These are phyloP conservation scores for Rhyacophila evoluta DNA, from an alignment of 2,888 invertebrate species.

Conservation along the genomic window DNA sequence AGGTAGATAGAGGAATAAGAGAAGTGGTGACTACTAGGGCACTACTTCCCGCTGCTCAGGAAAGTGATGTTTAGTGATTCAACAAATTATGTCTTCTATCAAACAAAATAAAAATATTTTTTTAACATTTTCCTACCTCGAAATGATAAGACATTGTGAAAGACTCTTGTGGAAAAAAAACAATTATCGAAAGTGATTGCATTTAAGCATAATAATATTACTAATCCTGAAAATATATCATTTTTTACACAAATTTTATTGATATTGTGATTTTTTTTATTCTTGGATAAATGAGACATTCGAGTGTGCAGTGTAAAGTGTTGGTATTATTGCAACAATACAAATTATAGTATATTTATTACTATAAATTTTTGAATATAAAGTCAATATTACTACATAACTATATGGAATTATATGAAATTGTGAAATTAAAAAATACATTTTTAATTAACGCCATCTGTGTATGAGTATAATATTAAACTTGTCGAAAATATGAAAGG, in stretches of 20 bases:
- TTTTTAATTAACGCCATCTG: neutral
- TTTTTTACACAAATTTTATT: slow-evolving; percentile 7
- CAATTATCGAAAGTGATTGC: neutral
- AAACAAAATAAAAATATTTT: slow-evolving; percentile 4
- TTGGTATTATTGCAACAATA: neutral
- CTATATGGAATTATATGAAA: too few species aligned
- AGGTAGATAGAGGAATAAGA: slow-evolving; percentile 60
- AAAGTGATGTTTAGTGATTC: slow-evolving; percentile 74
- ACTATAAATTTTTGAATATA: too few species aligned
- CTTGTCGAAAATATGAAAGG: neutral
- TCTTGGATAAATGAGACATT: neutral
- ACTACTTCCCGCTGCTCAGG: slow-evolving; percentile 77
- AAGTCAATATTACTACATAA: too few species aligned
- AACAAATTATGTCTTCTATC: neutral
- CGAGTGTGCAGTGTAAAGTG: neutral
- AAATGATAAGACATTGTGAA: slow-evolving; percentile 5
- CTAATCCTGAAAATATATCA: neutral
- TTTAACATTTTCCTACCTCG: slow-evolving; percentile 18
- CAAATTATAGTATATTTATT: too few species aligned
- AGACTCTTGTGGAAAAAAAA: neutral
- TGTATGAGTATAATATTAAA: neutral
- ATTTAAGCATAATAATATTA: neutral
- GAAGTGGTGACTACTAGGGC: slow-evolving; percentile 80
- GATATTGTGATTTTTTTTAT: slow-evolving; percentile 12
- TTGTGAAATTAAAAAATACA: too few species aligned